Evolutionary conservation across 2,113 vertebrate species (phyloP).

Genomic region (Rhabdornis inornatus): DNA sequence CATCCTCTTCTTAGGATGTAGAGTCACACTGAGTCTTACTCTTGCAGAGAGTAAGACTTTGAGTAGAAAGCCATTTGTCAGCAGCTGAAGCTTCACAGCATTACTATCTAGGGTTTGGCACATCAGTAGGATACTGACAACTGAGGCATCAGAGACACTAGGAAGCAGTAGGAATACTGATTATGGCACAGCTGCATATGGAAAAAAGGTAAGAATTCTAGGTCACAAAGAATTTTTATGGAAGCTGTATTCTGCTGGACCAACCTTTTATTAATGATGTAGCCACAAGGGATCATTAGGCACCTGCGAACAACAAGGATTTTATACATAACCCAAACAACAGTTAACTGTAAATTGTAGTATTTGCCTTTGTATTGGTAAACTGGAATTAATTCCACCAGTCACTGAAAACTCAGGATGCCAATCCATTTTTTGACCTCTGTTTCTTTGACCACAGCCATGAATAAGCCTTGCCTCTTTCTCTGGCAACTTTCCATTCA

Average conservation of each 20-base stretch:
- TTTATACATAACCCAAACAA: background rate
- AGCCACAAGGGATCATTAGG: background rate
- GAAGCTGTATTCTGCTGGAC: background rate
- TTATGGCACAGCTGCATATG: background rate
- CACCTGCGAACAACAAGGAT: background rate
- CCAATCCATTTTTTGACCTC: background rate
- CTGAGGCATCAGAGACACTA: background rate
- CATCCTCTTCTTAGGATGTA: background rate
- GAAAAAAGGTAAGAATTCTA: background rate
- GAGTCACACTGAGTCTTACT: background rate
- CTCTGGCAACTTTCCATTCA: background rate
- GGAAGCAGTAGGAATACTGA: slow-evolving; percentile 8
- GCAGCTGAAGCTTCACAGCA: background rate
- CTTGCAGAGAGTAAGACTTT: background rate
- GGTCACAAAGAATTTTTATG: background rate
- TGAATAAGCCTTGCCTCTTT: background rate
- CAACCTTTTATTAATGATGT: slow-evolving; percentile 1
- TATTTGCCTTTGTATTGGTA: background rate
- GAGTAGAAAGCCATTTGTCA: background rate
- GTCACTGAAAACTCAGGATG: background rate
- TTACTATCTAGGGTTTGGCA: background rate
- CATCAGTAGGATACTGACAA: background rate
- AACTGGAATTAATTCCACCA: background rate
- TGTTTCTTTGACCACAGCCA: background rate
- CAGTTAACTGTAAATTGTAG: background rate